Conservation (phyloP, 2,113 vertebrate species). For the Macrotus californicus region DNA sequence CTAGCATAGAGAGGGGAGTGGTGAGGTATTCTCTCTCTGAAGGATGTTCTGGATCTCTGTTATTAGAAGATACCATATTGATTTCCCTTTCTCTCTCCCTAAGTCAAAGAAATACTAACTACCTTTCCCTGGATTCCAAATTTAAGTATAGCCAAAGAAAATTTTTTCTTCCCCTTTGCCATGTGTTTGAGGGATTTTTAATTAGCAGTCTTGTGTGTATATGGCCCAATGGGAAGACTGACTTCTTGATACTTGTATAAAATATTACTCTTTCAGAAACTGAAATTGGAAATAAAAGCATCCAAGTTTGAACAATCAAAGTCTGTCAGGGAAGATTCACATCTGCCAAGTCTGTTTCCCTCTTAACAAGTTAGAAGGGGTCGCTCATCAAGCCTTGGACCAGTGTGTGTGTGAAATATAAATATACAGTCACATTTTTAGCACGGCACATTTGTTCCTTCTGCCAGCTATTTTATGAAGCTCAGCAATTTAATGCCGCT, state of each 20-base stretch:
- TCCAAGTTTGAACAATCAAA: conserved; percentile 25
- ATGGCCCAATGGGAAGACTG: conserved; percentile 5
- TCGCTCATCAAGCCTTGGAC: not conserved
- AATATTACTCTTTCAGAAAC: conserved; percentile 55
- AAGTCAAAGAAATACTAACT: not conserved
- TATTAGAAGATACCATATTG: not conserved
- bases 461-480: conserved; percentile 39
- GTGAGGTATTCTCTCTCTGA: accelerated
- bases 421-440: conserved; percentile 6
- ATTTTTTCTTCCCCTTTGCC: not conserved
- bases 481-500: conserved; percentile 17
- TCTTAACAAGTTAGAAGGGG: conserved; percentile 34
- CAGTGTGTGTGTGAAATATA: not conserved
- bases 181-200: conserved; percentile 35
- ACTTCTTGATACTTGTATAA: conserved; percentile 37
- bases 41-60: not conserved
- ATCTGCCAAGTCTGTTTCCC: conserved; percentile 45
- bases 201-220: conserved; percentile 12
- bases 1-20: not conserved
- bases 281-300: conserved; percentile 51
- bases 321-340: conserved; percentile 14
- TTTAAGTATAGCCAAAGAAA: not conserved
- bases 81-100: not conserved
- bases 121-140: conserved; percentile 41
- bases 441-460: not conserved